Evolutionary conservation across 1,140 invertebrate species (phyloP).

Genomic region (Adelges cooleyi): DNA sequence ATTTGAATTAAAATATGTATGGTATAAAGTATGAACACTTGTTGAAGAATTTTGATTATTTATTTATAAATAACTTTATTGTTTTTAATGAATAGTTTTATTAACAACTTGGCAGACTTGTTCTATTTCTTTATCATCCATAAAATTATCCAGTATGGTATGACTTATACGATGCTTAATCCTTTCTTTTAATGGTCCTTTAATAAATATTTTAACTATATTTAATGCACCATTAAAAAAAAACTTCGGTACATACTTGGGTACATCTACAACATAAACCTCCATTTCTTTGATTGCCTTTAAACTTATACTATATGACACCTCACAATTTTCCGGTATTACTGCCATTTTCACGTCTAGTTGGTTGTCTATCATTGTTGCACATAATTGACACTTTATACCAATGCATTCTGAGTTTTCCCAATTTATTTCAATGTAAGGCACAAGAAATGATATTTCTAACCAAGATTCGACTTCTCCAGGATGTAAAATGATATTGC

Average conservation of each 20-base stretch:
- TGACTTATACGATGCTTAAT: conserved; percentile 19
- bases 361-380: conserved; percentile 1
- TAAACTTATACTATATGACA: conserved; percentile 19
- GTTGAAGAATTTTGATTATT: no score
- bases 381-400: conserved; percentile 10
- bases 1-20: no score
- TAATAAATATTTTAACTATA: conserved; percentile 15
- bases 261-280: conserved; percentile 3
- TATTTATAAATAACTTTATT: no score
- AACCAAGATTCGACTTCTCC: conserved; percentile 6
- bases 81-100: not conserved
- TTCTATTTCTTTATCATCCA: conserved; percentile 11
- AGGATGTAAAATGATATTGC: conserved; percentile 1
- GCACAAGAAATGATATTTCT: not conserved
- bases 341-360: conserved; percentile 21
- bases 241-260: conserved; percentile 4
- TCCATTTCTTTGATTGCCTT: conserved; percentile 7
- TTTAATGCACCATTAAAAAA: conserved; percentile 16
- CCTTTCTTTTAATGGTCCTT: conserved; percentile 11
- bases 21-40: no score
- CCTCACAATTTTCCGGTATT: conserved; percentile 1
- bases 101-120: conserved; percentile 1
- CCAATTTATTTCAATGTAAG: conserved; percentile 7
- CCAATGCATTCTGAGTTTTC: conserved; percentile 13
- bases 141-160: conserved; percentile 12